Evolutionary conservation across 2,888 invertebrate species (phyloP).

Genomic region (Acholoe squamosa): DNA sequence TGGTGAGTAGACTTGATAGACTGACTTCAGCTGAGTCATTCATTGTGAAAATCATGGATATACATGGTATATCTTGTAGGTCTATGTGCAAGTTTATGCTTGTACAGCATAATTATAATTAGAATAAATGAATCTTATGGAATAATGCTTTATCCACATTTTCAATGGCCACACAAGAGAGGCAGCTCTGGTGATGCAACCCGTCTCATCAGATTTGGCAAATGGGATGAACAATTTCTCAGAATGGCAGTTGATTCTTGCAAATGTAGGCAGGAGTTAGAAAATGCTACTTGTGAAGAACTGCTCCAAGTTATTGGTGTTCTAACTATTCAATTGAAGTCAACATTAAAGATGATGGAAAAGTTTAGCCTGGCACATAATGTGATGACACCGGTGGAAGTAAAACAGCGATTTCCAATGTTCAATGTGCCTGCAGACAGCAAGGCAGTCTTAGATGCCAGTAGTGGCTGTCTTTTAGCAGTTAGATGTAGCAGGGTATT

Average conservation of each 20-base stretch:
- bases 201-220: background rate
- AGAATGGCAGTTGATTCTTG: background rate
- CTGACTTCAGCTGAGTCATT: too few relatives aligned
- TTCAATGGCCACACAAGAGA: background rate
- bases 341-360: background rate
- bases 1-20: too few relatives aligned
- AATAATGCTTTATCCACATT: too few relatives aligned
- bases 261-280: background rate
- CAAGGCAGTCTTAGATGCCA: background rate
- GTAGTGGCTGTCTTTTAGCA: background rate
- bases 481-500: background rate
- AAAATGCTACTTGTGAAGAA: background rate
- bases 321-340: background rate
- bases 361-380: background rate
- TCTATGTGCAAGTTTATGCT: too few relatives aligned
- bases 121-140: too few relatives aligned
- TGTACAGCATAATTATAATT: too few relatives aligned
- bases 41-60: too few relatives aligned
- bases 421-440: background rate
- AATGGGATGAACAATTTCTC: background rate
- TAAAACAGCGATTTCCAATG: background rate
- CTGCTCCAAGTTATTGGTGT: background rate
- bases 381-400: background rate
- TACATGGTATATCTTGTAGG: too few relatives aligned
- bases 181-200: background rate